A percentile compares a stretch with the other conserved stretches of the same genome.
phyloP scores from a whole-genome alignment of 2,113 vertebrate species.

The Acrocephalus kingi region DNA sequence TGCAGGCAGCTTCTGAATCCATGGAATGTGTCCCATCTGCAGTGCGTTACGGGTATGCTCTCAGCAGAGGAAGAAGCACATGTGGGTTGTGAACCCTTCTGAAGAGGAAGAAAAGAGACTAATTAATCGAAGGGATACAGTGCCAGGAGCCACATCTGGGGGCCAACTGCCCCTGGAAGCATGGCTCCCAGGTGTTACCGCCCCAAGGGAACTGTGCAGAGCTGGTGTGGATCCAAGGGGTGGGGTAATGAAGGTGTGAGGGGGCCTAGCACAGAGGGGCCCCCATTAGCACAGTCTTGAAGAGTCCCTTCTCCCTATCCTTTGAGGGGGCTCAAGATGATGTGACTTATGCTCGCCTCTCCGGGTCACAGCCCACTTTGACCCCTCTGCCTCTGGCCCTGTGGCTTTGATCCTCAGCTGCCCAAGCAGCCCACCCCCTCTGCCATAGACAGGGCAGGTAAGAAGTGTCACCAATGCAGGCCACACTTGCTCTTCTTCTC shows the following conservation, averaged over 20 bases:
- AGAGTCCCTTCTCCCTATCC: background rate
- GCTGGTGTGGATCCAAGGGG: background rate
- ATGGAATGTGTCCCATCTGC: conserved; percentile 69
- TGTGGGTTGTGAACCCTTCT: conserved; percentile 60
- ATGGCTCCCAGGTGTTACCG: background rate
- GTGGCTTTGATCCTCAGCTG: background rate
- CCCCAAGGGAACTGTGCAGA: background rate
- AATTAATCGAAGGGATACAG: conserved; percentile 51
- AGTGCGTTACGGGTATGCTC: conserved; percentile 6
- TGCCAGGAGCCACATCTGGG: conserved; percentile 62
- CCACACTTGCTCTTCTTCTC: background rate
- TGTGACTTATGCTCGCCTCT: background rate
- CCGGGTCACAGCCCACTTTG: background rate
- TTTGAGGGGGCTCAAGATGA: background rate
- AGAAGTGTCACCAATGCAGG: background rate
- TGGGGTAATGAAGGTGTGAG: background rate
- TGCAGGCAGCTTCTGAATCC: conserved; percentile 47
- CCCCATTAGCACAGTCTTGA: background rate
- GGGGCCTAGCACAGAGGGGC: background rate
- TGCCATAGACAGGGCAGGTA: accelerated
- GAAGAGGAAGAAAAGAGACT: conserved; percentile 44
- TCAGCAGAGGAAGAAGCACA: conserved; percentile 32
- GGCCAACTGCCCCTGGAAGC: conserved; percentile 35
- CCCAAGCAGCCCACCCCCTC: background rate
- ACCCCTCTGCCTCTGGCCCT: background rate